Evolutionary conservation across 64 coral and sea anemone genomes (phyloP), one percentile per base, ranked within the genome.

Genomic region (Stylophora pistillata): DNA sequence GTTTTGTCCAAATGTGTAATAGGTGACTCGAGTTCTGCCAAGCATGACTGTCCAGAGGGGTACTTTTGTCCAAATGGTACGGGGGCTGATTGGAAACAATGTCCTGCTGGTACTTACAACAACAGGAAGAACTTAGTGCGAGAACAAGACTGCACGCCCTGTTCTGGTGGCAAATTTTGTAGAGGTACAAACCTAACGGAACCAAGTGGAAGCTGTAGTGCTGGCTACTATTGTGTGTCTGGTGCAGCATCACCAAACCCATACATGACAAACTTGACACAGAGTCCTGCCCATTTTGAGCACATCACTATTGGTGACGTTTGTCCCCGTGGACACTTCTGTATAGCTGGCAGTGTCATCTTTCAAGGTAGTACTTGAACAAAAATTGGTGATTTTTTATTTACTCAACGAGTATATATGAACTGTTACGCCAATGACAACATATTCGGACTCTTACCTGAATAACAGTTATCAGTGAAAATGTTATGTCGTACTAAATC

Each of bases 11-110:
- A 33, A 34, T 82, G 23, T 68, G 15, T 30, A 37, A 58, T 32
- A 96, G 90, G 90, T 55, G 63, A 87, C 77, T 31, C 74, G 29
- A 86, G 63, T 65, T 93, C 74, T 74, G 74, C 74, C 7, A 94
- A 89, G 55, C 78, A 34, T 17, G 80, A 87, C 86, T 99, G 97
- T 75, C 97, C 93, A 58, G 70, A 33, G 31, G 97, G 97, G 1
- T 99, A 56, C 73, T 99, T 81, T 55, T 99, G 97, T 55, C 97
- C 97, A 28, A 99, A 99, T 61, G 90, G 93, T n/a, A 99, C 97
- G 15, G 97, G 97, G 0, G 87, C 13, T 56, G 88, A 95, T 65
- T 95, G 93, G 97, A 92, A 66, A 27, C 62, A 88, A 21, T 99
- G 97, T 73, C 97, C 97, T n/a, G 76, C 93, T 30, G 97, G 97